Percentiles rank a stretch among this genome's conserved stretches.
phyloP scores from a whole-genome alignment of 2,888 invertebrate genomes.

The Tenthredo livida region DNA sequence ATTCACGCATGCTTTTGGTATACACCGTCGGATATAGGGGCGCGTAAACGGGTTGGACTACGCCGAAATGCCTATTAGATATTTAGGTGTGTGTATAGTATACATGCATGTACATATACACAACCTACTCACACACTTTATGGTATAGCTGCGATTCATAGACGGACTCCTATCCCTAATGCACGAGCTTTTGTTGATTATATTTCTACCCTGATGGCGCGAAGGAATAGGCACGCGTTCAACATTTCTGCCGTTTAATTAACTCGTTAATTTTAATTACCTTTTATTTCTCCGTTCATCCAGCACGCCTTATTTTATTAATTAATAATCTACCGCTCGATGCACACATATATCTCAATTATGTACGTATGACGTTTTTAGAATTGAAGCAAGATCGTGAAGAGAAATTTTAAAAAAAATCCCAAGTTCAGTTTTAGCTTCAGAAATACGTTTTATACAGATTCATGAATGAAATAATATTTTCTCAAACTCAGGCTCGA shows the following conservation, averaged over 20 bases:
- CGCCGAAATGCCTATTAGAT: neutral
- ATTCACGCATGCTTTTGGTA: neutral
- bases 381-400: too few species aligned
- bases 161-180: conserved; percentile 3
- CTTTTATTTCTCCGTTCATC: neutral
- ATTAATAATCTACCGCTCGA: neutral
- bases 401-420: too few species aligned
- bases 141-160: neutral
- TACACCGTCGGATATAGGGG: neutral
- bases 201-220: neutral
- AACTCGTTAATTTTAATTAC: conserved; percentile 34
- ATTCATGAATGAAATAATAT: too few species aligned
- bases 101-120: neutral
- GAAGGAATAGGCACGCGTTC: neutral
- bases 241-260: neutral
- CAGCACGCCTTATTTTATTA: neutral
- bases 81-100: neutral
- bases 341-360: too few species aligned
- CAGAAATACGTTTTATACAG: too few species aligned
- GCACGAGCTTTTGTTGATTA: neutral
- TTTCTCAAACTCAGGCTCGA: too few species aligned
- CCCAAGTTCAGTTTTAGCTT: too few species aligned
- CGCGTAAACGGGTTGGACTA: neutral
- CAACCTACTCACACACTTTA: neutral
- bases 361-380: too few species aligned